Percentiles rank a stretch among this genome's conserved stretches.
phyloP scores from a whole-genome alignment of 2,797 vertebrate genomes.

The Cuniculus paca region DNA sequence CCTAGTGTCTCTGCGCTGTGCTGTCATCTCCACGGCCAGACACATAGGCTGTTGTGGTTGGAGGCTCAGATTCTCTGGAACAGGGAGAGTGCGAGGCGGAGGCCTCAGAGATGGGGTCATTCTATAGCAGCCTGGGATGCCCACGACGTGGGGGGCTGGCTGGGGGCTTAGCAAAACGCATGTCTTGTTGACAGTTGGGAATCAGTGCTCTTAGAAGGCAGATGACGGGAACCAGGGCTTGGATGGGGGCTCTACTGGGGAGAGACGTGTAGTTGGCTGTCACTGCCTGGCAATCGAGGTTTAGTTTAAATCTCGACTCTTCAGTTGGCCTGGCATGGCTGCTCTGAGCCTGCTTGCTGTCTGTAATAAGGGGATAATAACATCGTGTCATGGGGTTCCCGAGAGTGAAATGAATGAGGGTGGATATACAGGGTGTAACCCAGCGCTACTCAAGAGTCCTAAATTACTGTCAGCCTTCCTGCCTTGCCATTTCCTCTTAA shows the following conservation, averaged over 20 bases:
- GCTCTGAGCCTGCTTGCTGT: not conserved
- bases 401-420: not conserved
- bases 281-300: not conserved
- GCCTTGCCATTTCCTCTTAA: not conserved
- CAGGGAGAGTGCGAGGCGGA: too few species aligned
- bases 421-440: not conserved
- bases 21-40: not conserved
- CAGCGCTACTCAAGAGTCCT: not conserved
- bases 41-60: not conserved
- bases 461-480: not conserved
- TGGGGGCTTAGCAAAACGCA: not conserved
- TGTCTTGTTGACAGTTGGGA: not conserved
- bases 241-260: not conserved
- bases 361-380: not conserved
- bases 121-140: not conserved
- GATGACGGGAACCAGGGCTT: not conserved
- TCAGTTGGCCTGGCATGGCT: not conserved
- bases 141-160: not conserved
- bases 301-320: constrained; percentile 3
- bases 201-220: not conserved
- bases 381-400: not conserved
- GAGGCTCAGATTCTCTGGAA: not conserved
- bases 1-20: not conserved
- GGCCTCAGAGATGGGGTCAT: not conserved
- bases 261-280: not conserved